Evolutionary conservation across 2,797 vertebrate species (phyloP).

Genomic region (Tokudaia muenninki): DNA sequence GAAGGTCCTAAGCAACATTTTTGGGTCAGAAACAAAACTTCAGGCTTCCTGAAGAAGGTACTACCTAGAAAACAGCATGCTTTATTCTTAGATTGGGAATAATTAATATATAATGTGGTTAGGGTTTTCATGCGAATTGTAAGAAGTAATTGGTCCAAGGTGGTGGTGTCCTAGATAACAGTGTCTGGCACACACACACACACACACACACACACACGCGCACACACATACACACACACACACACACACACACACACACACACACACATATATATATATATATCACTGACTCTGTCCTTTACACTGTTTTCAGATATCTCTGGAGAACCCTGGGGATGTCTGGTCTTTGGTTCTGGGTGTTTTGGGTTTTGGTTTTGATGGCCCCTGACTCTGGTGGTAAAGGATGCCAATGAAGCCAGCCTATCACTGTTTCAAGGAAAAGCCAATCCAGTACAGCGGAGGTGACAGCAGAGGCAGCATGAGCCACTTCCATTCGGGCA

Average conservation of each 20-base stretch:
- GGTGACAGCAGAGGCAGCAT: neutral
- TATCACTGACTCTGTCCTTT: neutral
- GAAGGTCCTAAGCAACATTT: neutral
- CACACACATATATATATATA: neutral
- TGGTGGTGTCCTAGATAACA: neutral
- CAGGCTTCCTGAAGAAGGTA: neutral
- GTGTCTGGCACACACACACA: neutral
- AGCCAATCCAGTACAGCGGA: neutral
- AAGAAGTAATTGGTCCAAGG: neutral
- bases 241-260: too few relatives aligned
- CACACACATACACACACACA: too few relatives aligned
- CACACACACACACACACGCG: too few relatives aligned
- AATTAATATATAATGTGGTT: neutral
- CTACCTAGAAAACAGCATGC: neutral
- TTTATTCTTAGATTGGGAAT: neutral
- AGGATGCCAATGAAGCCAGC: neutral
- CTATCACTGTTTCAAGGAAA: neutral
- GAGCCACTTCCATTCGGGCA: conserved; percentile 7
- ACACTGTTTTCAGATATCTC: neutral
- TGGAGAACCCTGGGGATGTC: neutral
- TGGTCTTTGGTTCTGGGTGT: neutral
- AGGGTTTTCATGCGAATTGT: neutral
- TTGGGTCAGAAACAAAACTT: neutral
- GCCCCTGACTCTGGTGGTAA: neutral
- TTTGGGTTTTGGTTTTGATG: neutral